Evolutionary conservation across 2,888 invertebrate genomes (phyloP).

Genomic region (Hanleya hanleyi): DNA sequence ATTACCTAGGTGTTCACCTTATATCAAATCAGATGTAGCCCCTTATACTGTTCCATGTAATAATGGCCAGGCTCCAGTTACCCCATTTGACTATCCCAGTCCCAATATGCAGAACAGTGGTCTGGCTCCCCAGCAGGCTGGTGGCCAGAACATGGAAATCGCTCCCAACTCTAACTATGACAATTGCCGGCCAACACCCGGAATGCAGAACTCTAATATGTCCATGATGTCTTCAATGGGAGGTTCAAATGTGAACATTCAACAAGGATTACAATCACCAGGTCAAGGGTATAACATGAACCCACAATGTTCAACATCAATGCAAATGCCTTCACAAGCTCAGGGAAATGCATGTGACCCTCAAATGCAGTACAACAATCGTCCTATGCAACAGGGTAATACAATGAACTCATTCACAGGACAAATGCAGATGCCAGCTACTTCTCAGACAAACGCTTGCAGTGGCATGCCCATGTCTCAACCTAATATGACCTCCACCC

Average conservation of each 20-base stretch:
- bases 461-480: not conserved
- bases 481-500: not conserved
- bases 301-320: not conserved
- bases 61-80: constrained; percentile 46
- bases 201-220: constrained; percentile 7
- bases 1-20: constrained; percentile 53
- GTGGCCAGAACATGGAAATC: constrained; percentile 5
- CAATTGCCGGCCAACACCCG: not conserved
- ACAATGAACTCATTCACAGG: not conserved
- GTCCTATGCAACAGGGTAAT: not conserved
- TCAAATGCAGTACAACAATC: not conserved
- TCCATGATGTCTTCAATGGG: constrained; percentile 1
- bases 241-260: not conserved
- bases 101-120: not conserved
- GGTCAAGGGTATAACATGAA: not conserved
- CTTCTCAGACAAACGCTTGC: not conserved
- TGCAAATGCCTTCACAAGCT: constrained; percentile 6
- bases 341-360: not conserved
- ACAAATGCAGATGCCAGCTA: constrained; percentile 2
- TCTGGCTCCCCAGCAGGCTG: not conserved
- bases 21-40: constrained; percentile 60
- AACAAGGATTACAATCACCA: not conserved
- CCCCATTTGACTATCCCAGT: constrained; percentile 36
- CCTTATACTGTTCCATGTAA: constrained; percentile 63
- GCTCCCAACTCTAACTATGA: constrained; percentile 3